Percentiles rank a stretch among this genome's conserved stretches.
Conservation (phyloP, 2,113 vertebrate genomes). For the Campylorhamphus procurvoides region DNA sequence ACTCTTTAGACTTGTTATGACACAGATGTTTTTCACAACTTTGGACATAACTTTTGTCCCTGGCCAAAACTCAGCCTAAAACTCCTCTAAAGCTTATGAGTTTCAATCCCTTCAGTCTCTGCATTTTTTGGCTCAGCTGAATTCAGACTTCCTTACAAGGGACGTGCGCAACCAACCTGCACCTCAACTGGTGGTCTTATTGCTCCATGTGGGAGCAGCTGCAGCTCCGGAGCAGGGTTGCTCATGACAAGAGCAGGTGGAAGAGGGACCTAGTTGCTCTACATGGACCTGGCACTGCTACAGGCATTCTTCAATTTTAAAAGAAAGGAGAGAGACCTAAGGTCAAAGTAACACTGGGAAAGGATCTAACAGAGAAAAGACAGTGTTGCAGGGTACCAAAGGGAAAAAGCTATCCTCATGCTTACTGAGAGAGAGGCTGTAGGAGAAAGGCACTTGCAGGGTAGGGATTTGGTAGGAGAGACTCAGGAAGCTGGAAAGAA, state of each 20-base stretch:
- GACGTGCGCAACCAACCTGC: background rate
- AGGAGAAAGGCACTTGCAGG: background rate
- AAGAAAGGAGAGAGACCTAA: background rate
- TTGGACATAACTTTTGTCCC: background rate
- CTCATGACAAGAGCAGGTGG: background rate
- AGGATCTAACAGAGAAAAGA: background rate
- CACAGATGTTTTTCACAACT: background rate
- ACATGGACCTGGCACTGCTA: background rate
- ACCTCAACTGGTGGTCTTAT: background rate
- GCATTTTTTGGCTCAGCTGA: background rate
- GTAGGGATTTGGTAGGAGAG: background rate
- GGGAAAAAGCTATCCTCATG: background rate
- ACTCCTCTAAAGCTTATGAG: background rate
- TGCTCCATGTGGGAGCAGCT: background rate
- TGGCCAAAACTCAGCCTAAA: background rate
- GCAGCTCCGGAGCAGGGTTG: background rate
- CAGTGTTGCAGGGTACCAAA: background rate
- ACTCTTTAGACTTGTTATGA: background rate
- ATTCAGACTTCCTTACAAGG: background rate
- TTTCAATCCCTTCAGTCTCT: background rate
- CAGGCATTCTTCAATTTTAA: background rate
- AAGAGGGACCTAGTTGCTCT: background rate
- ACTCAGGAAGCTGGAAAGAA: background rate
- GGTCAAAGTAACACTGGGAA: background rate
- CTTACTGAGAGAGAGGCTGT: background rate